These are phyloP conservation scores for Oligia fasciuncula DNA, from an alignment of 2,888 invertebrate genomes.

Conservation along the genomic window DNA sequence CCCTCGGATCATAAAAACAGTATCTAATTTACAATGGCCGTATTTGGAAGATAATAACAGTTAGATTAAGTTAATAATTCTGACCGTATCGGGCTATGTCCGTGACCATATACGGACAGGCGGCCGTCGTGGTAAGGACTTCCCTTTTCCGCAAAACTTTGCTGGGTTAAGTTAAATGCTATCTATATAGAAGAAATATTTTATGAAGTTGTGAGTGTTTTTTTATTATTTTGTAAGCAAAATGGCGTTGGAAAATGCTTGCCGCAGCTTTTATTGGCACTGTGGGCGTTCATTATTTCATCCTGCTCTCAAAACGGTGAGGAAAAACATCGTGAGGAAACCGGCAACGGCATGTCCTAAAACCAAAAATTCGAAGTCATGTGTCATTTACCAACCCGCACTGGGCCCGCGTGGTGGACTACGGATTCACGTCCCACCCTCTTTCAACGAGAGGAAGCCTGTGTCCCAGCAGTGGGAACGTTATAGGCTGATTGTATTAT, in stretches of 20 bases:
- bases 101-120: slow-evolving; percentile 48
- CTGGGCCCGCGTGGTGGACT: no score
- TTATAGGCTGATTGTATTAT: no score
- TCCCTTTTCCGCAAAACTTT: slow-evolving; percentile 64
- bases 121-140: slow-evolving; percentile 45
- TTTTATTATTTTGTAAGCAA: neutral
- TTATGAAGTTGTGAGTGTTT: neutral
- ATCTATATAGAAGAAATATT: slow-evolving; percentile 27
- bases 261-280: neutral
- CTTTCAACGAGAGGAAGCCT: no score
- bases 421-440: no score
- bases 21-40: slow-evolving; percentile 62
- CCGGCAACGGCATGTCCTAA: no score
- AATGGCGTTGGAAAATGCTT: neutral
- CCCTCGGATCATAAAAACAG: slow-evolving; percentile 49
- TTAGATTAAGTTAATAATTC: slow-evolving; percentile 64
- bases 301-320: no score
- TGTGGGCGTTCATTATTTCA: neutral
- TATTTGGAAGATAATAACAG: slow-evolving; percentile 60
- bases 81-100: slow-evolving; percentile 50
- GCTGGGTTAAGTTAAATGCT: slow-evolving; percentile 38
- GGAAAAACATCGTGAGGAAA: no score
- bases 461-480: no score
- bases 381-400: no score
- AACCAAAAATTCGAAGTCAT: no score